Base-by-base conservation (phyloP, 1,140 invertebrate genomes). In the Pachypeltis micranthus region DNA sequence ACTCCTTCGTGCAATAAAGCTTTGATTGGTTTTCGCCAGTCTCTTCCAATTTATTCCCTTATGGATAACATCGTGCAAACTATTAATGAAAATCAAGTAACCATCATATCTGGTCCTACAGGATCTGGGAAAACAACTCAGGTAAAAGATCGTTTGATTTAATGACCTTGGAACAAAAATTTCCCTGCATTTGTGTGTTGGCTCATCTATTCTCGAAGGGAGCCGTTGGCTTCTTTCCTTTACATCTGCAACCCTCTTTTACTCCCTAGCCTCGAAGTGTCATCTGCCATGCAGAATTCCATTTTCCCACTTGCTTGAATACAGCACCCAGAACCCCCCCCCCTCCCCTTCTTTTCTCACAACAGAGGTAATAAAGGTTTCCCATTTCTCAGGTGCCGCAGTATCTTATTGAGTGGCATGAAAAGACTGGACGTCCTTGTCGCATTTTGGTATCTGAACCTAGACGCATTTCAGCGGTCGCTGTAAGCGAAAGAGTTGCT, bases 361-460 rank as follows among this genome's bases (percentile, higher is more conserved):
- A n/a, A 10, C n/a, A 39, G 7, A 39, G n/a, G n/a, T 10, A 39
- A 39, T n/a, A 39, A 39, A 39, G n/a, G 2, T 47, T 19, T 19
- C 24, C 24, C 44, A 19, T 3, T 47, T 2, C 2, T 2, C 58
- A 80, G 79, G 76, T 95, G 16, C 91, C 91, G 0, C 94, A 98
- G 70, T 91, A 88, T 71, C 83, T 98, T 63, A 74, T 97, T 44
- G 91, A 96, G 68, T 77, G 90, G 62, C 86, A 83, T 61, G 76
- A 81, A 44, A 73, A 77, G 21, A 77, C 75, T n/a, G 78, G 81
- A 16, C 79, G 82, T 66, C 78, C 83, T 0, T 91, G 92, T 66
- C 79, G 91, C 28, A 89, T 98, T 66, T 85, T 98, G 70, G 94
- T 92, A 70, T 94, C 93, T 0, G 91, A 97, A 74, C 96, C 96